Base-by-base conservation (phyloP, 2,888 invertebrate genomes). In the Volucella zonaria region DNA sequence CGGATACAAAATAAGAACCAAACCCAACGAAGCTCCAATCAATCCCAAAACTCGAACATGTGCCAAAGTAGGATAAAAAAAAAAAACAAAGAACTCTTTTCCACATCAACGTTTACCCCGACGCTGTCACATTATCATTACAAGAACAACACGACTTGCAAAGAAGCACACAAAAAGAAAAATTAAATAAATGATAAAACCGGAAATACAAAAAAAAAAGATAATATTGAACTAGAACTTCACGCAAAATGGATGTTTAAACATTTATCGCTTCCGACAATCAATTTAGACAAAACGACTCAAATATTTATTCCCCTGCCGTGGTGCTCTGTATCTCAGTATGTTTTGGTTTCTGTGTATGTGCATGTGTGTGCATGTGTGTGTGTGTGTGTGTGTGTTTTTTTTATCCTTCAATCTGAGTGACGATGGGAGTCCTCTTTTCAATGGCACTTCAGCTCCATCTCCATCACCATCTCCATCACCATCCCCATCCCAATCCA, bases 271-370 rank as follows among this genome's bases (percentile, higher is more conserved):
- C 70, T 80, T 80, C 79, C 83, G 79, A 83, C 83, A 83, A 83
- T 83, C 83, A 83, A 80, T 83, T 83, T 83, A 83, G 79, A 79
- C 83, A 83, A 83, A 83, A 83, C 83, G 83, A 83, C 80, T 79
- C 83, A 83, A 83, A 76, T 80, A 75, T 67, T 76, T 76, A 79
- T 68, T 49, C 43, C 40, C 70, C 62, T 38, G n/a, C 15, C 51
- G 18, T 10, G 8, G 11, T 40, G 10, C 40, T n/a, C 38, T 23
- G 47, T 9, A 10, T 58, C 12, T 11, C 4, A 47, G 23, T 8
- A 9, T 11, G 8, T 3, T 31, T 4, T 23, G 12, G 23, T 1
- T 9, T 43, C 18, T 47, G 9, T 12, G 14, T 67, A 18, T 15
- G 51, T 61, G 2, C 1, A 31, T 66, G 54, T 23, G 70, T 70